Evolutionary conservation across 1,140 invertebrate genomes (phyloP).

Genomic region (Micrasema minimum): DNA sequence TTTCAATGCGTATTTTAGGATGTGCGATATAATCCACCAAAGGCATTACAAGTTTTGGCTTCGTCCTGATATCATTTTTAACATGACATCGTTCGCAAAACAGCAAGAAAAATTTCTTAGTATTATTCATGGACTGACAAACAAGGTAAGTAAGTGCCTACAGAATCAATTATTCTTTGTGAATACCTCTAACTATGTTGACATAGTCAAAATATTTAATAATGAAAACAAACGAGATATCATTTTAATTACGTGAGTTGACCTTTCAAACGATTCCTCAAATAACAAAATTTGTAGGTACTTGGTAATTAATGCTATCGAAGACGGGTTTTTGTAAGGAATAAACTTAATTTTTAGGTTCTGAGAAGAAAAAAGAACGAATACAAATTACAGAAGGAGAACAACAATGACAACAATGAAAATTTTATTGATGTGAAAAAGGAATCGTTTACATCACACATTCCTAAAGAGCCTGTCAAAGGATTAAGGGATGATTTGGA

Average conservation of each 20-base stretch:
- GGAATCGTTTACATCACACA: constrained; percentile 53
- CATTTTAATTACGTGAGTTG: no score
- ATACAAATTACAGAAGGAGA: neutral
- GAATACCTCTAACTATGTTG: no score
- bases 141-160: constrained; percentile 11
- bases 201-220: no score
- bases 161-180: no score
- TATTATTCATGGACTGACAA: constrained; percentile 7
- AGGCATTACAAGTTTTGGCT: constrained; percentile 73
- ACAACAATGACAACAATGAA: neutral
- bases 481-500: constrained; percentile 77
- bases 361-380: neutral
- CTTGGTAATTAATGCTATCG: no score
- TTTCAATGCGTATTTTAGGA: constrained; percentile 61
- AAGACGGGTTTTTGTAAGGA: no score
- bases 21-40: constrained; percentile 78
- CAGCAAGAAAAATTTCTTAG: neutral
- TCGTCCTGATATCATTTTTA: constrained; percentile 61
- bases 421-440: neutral
- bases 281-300: no score
- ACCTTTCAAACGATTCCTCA: no score
- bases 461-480: constrained; percentile 55
- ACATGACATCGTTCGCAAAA: neutral
- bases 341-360: neutral
- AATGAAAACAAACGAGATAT: no score